Percentiles rank a stretch among this genome's conserved stretches.
phyloP scores from a whole-genome alignment of 2,113 vertebrate species.

The Forbesichthys papilliferus region DNA sequence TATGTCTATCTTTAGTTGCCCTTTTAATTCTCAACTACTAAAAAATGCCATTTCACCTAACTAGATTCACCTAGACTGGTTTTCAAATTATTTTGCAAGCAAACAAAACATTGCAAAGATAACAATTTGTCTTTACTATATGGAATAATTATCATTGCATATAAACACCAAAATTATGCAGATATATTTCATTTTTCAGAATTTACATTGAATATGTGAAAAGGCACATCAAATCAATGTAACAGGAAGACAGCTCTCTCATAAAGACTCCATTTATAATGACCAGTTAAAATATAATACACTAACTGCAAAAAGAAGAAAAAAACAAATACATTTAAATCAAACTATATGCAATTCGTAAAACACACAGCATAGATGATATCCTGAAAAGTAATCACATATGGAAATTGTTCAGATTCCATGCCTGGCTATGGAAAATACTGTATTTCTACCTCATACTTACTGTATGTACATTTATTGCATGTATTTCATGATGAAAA shows the following conservation, averaged over 20 bases:
- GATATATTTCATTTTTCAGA: constrained; percentile 38
- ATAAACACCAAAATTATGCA: constrained; percentile 48
- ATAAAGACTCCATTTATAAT: constrained; percentile 54
- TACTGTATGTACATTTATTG: constrained; percentile 61
- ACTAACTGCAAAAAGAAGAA: constrained; percentile 20
- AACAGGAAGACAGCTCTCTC: constrained; percentile 45
- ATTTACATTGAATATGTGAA: constrained; percentile 51
- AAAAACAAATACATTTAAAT: constrained; percentile 23
- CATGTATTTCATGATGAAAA: constrained; percentile 39
- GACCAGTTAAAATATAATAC: constrained; percentile 40
- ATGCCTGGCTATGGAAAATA: constrained; percentile 4
- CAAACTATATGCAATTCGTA: constrained; percentile 28
- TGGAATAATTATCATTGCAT: constrained; percentile 29
- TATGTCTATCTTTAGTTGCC: background rate
- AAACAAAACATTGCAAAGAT: constrained; percentile 21
- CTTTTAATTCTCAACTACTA: background rate
- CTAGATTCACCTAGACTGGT: background rate
- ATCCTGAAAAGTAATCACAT: constrained; percentile 32
- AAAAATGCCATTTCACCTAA: background rate
- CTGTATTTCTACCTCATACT: constrained; percentile 23
- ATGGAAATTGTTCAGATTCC: constrained; percentile 7
- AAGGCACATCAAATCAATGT: constrained; percentile 69
- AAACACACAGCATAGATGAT: constrained; percentile 7
- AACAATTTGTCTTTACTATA: constrained; percentile 43
- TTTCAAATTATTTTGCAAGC: too few relatives aligned